Conservation (phyloP, 1,140 invertebrate species). For the Planococcus citri region DNA sequence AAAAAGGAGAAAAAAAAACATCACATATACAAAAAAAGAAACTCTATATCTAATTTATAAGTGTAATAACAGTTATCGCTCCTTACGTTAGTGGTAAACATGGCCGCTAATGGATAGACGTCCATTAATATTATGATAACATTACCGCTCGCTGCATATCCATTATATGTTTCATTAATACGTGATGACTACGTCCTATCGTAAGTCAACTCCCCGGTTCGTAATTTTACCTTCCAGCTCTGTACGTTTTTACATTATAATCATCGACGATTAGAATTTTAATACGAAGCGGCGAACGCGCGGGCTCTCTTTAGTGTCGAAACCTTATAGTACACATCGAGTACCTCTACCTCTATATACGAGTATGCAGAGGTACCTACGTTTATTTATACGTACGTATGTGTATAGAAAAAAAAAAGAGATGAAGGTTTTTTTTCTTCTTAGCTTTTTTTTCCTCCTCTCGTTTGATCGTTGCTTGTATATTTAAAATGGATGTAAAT, state of each 20-base stretch:
- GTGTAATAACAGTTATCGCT: conserved; percentile 20
- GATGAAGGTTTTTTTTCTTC: conserved; percentile 9
- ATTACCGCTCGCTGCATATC: conserved; percentile 19
- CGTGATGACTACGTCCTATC: conserved; percentile 17
- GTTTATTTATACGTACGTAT: no score
- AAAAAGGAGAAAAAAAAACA: no score
- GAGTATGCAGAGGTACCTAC: neutral
- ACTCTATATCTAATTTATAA: conserved; percentile 20
- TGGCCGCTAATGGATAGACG: conserved; percentile 19
- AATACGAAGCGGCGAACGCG: conserved; percentile 13
- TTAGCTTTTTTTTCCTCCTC: neutral
- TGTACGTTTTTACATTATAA: conserved; percentile 18
- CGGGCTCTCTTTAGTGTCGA: neutral
- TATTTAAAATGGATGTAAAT: conserved; percentile 21
- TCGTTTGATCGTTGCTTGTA: no score
- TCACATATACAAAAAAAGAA: conserved; percentile 10
- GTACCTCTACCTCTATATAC: neutral
- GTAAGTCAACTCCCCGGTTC: conserved; percentile 14
- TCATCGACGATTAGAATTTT: conserved; percentile 20
- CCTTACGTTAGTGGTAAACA: conserved; percentile 20
- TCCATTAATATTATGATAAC: conserved; percentile 20
- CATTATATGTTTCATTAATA: conserved; percentile 20
- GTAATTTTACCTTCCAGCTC: conserved; percentile 16
- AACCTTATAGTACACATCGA: no score
- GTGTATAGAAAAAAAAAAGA: neutral